Conservation (phyloP, 2,797 vertebrate genomes). For the Gymnodraco acuticeps region DNA sequence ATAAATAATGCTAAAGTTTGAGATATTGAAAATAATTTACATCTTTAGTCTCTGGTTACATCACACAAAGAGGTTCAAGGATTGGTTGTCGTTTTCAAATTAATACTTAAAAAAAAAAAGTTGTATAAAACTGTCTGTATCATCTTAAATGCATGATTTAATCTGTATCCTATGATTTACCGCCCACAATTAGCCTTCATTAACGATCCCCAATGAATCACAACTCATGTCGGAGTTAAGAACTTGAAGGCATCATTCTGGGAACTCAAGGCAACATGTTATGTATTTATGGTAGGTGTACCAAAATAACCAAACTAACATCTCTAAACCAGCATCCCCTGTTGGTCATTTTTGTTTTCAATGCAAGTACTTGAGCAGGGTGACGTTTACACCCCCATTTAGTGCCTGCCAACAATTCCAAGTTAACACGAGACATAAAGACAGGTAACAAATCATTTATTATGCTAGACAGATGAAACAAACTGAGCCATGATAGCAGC, state of each 20-base stretch:
- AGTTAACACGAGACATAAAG: background rate
- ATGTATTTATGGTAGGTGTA: too few relatives aligned
- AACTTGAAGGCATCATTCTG: conserved; percentile 27
- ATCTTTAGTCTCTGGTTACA: background rate
- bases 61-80: background rate
- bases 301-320: background rate
- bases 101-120: background rate
- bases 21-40: background rate
- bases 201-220: background rate
- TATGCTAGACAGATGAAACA: conserved; percentile 82
- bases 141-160: background rate
- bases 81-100: background rate
- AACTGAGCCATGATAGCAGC: conserved; percentile 87
- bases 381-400: background rate
- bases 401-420: background rate
- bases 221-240: background rate
- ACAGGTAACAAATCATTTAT: conserved; percentile 84
- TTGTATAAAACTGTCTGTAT: background rate
- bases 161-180: background rate
- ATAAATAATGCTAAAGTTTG: too few relatives aligned
- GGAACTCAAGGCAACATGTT: background rate
- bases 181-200: background rate
- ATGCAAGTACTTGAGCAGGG: background rate
- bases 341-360: conserved; percentile 22
- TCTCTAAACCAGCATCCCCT: conserved; percentile 48